Percentiles rank a stretch among this genome's conserved stretches.
phyloP scores from a whole-genome alignment of 2,888 invertebrate species.

The Agrotis segetum region DNA sequence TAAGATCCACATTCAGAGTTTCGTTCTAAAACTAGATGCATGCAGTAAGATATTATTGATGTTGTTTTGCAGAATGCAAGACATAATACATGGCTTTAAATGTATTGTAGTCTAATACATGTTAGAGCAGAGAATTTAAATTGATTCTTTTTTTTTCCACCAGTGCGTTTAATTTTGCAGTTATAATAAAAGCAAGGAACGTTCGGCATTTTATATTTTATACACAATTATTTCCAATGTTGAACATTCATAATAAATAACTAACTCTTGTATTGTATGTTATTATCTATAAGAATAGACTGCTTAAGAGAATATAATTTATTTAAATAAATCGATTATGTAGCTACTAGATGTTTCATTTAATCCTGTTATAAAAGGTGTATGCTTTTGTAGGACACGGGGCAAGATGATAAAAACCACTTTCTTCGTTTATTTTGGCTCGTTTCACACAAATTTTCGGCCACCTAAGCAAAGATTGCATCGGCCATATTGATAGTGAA shows the following conservation, averaged over 20 bases:
- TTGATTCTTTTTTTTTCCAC: conserved; percentile 14
- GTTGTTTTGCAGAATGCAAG: conserved; percentile 12
- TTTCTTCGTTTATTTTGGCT: too few relatives aligned
- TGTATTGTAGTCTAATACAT: neutral
- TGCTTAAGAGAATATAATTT: conserved; percentile 81
- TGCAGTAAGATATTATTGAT: neutral
- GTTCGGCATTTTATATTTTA: conserved; percentile 52
- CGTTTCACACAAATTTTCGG: too few relatives aligned
- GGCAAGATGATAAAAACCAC: too few relatives aligned
- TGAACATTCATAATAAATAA: conserved; percentile 54
- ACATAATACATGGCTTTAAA: neutral
- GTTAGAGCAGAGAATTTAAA: conserved; percentile 15
- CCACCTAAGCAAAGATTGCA: too few relatives aligned
- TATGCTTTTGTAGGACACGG: too few relatives aligned
- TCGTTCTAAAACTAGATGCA: neutral
- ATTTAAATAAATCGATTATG: conserved; percentile 78
- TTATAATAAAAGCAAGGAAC: conserved; percentile 21
- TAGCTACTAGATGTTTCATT: conserved; percentile 54
- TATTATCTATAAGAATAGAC: conserved; percentile 75
- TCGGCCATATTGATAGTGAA: too few relatives aligned
- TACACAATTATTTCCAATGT: conserved; percentile 54
- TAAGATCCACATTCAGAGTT: neutral
- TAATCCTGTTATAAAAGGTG: too few relatives aligned
- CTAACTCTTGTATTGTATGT: conserved; percentile 58
- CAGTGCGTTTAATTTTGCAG: conserved; percentile 37